These are phyloP conservation scores for Xyliphius kryptos DNA, from an alignment of 2,113 vertebrate genomes.

Conservation along the genomic window DNA sequence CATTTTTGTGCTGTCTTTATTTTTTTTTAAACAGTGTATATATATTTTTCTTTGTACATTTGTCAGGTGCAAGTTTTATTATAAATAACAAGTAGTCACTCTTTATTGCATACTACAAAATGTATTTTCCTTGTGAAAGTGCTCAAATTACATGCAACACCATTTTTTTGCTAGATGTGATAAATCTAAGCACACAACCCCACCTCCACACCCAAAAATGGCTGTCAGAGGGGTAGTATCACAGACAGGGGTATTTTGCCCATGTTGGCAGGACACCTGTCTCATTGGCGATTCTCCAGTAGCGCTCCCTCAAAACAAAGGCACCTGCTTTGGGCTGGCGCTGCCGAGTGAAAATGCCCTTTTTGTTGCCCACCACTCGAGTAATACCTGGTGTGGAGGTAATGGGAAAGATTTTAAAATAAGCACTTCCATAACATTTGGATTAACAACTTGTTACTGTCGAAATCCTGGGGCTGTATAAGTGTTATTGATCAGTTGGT, in stretches of 20 bases:
- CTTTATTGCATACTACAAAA: too few species aligned
- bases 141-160: too few species aligned
- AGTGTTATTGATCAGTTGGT: neutral
- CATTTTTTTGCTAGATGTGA: too few species aligned
- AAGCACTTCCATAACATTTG: neutral
- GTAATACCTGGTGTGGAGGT: slow-evolving; percentile 57
- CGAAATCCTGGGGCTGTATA: neutral
- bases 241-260: slow-evolving; percentile 60
- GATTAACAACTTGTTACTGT: neutral
- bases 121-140: too few species aligned
- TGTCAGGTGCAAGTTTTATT: too few species aligned
- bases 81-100: too few species aligned
- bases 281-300: slow-evolving; percentile 88
- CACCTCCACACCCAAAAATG: neutral
- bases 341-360: slow-evolving; percentile 90
- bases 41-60: too few species aligned
- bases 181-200: too few species aligned
- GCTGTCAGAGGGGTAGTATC: slow-evolving; percentile 23
- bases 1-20: too few species aligned
- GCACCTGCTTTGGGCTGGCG: slow-evolving; percentile 87
- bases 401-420: neutral
- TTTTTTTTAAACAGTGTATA: too few species aligned
- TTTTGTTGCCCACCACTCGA: slow-evolving; percentile 84
- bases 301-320: slow-evolving; percentile 80
- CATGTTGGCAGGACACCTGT: slow-evolving; percentile 62